Evolutionary conservation across 2,113 vertebrate genomes (phyloP).

Genomic region (Redunca redunca): DNA sequence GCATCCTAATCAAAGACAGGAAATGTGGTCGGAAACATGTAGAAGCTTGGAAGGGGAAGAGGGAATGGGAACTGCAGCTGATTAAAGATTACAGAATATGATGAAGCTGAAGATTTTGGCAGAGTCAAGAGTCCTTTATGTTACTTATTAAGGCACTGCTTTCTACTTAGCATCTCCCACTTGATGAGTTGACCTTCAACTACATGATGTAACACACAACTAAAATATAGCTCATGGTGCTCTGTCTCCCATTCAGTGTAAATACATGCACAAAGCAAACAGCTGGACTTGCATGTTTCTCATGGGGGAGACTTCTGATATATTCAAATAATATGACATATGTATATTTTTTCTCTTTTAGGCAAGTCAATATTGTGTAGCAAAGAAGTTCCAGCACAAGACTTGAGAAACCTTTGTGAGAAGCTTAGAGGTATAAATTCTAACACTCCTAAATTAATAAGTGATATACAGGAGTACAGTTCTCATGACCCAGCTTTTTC

Average conservation of each 20-base stretch:
- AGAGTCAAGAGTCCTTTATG: background rate
- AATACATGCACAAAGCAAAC: background rate
- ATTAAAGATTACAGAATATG: background rate
- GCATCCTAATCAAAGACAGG: background rate
- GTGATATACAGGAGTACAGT: constrained; percentile 26
- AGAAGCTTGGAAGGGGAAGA: background rate
- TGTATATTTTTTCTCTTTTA: constrained; percentile 64
- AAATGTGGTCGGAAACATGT: background rate
- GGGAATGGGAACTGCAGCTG: background rate
- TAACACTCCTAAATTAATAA: constrained; percentile 14
- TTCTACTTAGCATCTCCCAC: background rate
- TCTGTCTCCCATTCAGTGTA: background rate
- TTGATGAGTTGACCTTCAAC: background rate
- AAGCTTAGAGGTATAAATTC: constrained; percentile 82
- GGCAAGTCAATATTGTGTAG: constrained; percentile 95
- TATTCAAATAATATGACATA: background rate
- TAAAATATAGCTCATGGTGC: background rate
- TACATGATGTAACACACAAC: background rate
- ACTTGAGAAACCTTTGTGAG: constrained; percentile 93
- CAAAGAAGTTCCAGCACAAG: constrained; percentile 89
- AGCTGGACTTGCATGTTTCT: background rate
- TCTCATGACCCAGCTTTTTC: constrained; percentile 34
- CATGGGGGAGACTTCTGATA: background rate
- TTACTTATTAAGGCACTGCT: background rate
- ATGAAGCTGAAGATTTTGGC: background rate